A percentile compares a stretch with the other conserved stretches of the same genome.
These are phyloP conservation scores for Microctenopoma steveboyesi DNA, from an alignment of 2,797 vertebrate genomes.

Conservation along the genomic window DNA sequence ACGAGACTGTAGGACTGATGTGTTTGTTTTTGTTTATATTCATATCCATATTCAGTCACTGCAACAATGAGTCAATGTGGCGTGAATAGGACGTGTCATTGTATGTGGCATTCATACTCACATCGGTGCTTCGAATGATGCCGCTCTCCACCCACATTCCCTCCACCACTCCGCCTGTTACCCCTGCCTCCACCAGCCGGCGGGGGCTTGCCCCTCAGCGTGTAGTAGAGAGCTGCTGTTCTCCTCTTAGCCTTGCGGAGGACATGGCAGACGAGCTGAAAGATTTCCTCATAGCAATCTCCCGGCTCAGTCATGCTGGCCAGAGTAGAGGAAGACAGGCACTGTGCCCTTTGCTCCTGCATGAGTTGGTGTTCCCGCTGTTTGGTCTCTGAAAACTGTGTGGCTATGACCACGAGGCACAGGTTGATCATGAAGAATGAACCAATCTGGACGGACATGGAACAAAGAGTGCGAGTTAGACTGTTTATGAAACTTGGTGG, in stretches of 20 bases:
- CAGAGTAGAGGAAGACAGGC: conserved; percentile 94
- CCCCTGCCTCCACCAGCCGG: conserved; percentile 67
- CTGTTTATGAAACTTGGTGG: background rate
- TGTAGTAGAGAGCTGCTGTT: conserved; percentile 90
- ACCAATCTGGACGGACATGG: conserved; percentile 85
- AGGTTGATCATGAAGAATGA: conserved; percentile 99
- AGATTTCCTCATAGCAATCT: conserved; percentile 97
- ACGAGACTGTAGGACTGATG: background rate
- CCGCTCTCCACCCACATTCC: conserved; percentile 66
- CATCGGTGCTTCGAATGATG: conserved; percentile 67
- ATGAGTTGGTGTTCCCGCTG: conserved; percentile 97
- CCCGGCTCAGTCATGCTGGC: conserved; percentile 95
- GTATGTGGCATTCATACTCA: conserved; percentile 53
- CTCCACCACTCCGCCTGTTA: conserved; percentile 60
- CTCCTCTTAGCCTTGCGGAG: conserved; percentile 94
- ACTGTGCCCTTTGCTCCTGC: conserved; percentile 94
- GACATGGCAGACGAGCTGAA: conserved; percentile 95
- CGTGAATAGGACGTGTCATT: conserved; percentile 18
- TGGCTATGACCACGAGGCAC: conserved; percentile 97
- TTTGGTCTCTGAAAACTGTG: conserved; percentile 98
- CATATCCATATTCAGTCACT: background rate
- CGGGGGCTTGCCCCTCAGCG: conserved; percentile 82
- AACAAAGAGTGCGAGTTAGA: background rate
- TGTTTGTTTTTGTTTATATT: background rate
- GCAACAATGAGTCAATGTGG: conserved; percentile 7